Base-by-base conservation (phyloP, 2,113 vertebrate species). In the Pheucticus melanocephalus region DNA sequence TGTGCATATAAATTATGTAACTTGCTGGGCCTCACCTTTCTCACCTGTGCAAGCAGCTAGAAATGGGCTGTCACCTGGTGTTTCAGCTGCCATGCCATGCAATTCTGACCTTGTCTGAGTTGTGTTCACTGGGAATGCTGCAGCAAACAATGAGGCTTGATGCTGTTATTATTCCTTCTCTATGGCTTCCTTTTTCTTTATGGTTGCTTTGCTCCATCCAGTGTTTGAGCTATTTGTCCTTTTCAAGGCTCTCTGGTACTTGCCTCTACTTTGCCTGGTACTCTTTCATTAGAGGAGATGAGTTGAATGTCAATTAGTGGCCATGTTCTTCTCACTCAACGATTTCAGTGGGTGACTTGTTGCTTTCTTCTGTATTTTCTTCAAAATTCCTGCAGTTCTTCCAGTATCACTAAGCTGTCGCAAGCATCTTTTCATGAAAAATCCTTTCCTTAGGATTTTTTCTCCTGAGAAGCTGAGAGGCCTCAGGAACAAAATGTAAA, bases 11-110 rank as follows among this genome's bases (percentile, higher is more conserved):
- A 70, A 30, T 40, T 12, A 9, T 30, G 10, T 48, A 13, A 28
- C 4, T 0, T 72, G 12, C 68, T 77, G 80, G 48, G 19, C 39
- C 65, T 86, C 35, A 31, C 33, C 42, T 37, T 87, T 70, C 42
- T 66, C 50, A 37, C n/a, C 23, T 39, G 1, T 0, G 0, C 7
- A 3, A 33, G 23, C 17, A 63, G 33, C 25, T 66, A 4, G 40
- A 31, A 66, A 37, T 61, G 65, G 20, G 33, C 28, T 70, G 69
- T 53, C 72, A 14, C 51, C 39, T 66, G 65, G 12, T 47, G 44
- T 48, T 75, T 23, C 60, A 73, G 42, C 64, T 86, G 54, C 44
- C 6, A 1, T 24, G 59, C 33, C 4, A 1, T 60, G 24, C 11
- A 3, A 15, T 1, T 17, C 35, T 84, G 47, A 66, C 63, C 53